phyloP scores from a whole-genome alignment of 2,113 vertebrate genomes.

The Aphyosemion australe region DNA sequence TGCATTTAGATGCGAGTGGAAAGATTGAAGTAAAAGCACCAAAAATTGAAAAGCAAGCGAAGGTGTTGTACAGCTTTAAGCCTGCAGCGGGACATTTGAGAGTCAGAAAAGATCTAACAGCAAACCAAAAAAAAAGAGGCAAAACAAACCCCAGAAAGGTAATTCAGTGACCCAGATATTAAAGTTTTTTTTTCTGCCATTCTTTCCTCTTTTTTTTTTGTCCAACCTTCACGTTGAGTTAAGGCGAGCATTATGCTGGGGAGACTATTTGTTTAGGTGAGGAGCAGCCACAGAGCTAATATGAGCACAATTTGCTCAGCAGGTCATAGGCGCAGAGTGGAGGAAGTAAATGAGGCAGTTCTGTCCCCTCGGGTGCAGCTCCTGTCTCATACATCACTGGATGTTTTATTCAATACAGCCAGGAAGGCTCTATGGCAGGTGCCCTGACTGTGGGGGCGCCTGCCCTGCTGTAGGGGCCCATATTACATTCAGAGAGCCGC shows the following conservation, averaged over 20 bases:
- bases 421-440: slow-evolving; percentile 78
- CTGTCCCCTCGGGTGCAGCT: slow-evolving; percentile 78
- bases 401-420: slow-evolving; percentile 84
- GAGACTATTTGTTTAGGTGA: slow-evolving; percentile 82
- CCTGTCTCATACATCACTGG: slow-evolving; percentile 81
- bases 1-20: background rate
- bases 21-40: background rate
- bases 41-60: slow-evolving; percentile 4
- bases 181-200: slow-evolving; percentile 58
- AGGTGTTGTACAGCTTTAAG: background rate
- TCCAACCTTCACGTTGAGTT: slow-evolving; percentile 76
- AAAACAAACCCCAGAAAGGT: slow-evolving; percentile 61
- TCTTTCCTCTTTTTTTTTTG: slow-evolving; percentile 55
- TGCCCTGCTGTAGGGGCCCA: slow-evolving; percentile 72
- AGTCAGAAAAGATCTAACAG: slow-evolving; percentile 34
- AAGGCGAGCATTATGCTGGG: slow-evolving; percentile 76
- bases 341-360: slow-evolving; percentile 81
- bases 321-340: slow-evolving; percentile 77
- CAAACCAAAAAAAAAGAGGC: slow-evolving; percentile 20
- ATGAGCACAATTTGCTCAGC: slow-evolving; percentile 82
- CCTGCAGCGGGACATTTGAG: slow-evolving; percentile 30
- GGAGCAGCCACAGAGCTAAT: slow-evolving; percentile 80
- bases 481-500: slow-evolving; percentile 72
- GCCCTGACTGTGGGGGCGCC: slow-evolving; percentile 72
- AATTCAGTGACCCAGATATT: slow-evolving; percentile 81